Conservation (phyloP, 2,113 vertebrate genomes). For the Phasianus colchicus region DNA sequence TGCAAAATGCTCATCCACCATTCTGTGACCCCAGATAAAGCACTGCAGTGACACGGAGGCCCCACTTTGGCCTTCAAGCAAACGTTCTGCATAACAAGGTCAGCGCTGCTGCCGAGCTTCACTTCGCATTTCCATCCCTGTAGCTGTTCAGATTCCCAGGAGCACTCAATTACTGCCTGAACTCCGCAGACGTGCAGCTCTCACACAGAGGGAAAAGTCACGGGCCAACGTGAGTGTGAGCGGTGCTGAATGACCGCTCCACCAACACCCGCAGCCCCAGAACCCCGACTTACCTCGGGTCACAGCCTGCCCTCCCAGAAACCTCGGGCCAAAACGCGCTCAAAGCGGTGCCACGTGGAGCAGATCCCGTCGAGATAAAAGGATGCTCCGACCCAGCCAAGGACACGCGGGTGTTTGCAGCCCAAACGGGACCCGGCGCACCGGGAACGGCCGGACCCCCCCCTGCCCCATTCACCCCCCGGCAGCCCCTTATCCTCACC, state of each 20-base stretch:
- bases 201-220: rapidly evolving
- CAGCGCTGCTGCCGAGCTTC: rapidly evolving
- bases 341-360: rapidly evolving
- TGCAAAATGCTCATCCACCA: neutral
- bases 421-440: neutral
- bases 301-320: rapidly evolving
- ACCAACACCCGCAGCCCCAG: neutral
- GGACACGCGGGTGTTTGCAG: neutral
- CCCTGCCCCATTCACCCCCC: neutral
- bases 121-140: rapidly evolving
- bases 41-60: rapidly evolving
- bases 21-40: neutral
- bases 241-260: neutral
- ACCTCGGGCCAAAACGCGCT: rapidly evolving
- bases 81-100: rapidly evolving
- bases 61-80: neutral
- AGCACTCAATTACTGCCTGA: rapidly evolving
- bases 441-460: neutral
- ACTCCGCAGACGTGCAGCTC: neutral
- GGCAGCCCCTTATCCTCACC: neutral
- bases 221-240: neutral
- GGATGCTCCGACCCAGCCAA: neutral
- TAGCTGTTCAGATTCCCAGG: rapidly evolving
- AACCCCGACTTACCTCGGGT: neutral
- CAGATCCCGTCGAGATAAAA: rapidly evolving